Evolutionary conservation across 2,113 vertebrate genomes (phyloP).

Genomic region (Ranitomeya imitator): DNA sequence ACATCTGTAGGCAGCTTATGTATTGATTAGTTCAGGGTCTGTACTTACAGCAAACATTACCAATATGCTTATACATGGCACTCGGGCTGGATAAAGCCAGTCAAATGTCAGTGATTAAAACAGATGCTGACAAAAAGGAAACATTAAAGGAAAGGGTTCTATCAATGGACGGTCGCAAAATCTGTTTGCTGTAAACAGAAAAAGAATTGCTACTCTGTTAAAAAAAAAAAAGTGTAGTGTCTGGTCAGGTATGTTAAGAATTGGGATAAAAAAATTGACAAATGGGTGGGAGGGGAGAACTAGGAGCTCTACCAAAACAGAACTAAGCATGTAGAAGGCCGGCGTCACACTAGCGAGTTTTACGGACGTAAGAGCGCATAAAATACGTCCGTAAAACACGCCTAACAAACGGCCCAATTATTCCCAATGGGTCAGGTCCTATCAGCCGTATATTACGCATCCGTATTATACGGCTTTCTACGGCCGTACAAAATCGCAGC

Average conservation of each 20-base stretch:
- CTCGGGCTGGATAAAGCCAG: constrained; percentile 20
- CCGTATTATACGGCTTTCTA: no score
- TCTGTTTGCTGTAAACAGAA: not conserved
- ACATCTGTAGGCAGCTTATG: constrained; percentile 56
- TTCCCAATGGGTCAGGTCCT: no score
- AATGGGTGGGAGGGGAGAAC: not conserved
- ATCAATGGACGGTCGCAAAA: not conserved
- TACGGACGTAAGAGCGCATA: no score
- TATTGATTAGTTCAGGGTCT: constrained; percentile 60
- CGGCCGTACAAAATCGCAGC: no score
- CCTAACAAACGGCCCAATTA: no score
- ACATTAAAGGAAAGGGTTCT: not conserved
- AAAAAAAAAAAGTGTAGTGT: not conserved
- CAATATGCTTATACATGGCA: constrained; percentile 39
- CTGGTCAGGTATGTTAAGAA: not conserved
- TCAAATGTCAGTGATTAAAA: constrained; percentile 26
- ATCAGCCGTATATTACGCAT: no score
- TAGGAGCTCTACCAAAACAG: not conserved
- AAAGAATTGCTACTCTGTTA: not conserved
- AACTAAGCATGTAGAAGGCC: no score
- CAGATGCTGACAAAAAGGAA: not conserved
- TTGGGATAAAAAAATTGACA: not conserved
- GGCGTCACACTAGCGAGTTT: no score
- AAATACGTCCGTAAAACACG: no score
- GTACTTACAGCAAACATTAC: constrained; percentile 58